phyloP scores from a whole-genome alignment of 2,888 invertebrate genomes.

The Agonum fuliginosum region DNA sequence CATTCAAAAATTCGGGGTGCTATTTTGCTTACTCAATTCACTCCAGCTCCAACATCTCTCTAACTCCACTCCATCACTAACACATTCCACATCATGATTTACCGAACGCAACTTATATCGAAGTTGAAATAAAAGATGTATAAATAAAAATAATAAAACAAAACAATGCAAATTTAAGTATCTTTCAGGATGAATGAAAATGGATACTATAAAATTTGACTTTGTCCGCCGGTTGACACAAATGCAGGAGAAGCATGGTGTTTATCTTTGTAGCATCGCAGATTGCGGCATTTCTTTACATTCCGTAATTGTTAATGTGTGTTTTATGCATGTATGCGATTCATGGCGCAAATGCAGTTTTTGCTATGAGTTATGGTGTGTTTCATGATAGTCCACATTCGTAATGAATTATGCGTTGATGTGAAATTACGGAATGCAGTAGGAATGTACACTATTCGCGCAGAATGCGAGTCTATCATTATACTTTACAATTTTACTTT shows the following conservation, averaged over 20 bases:
- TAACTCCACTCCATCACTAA: too few species aligned
- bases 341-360: slow-evolving; percentile 13
- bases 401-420: slow-evolving; percentile 34
- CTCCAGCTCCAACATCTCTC: too few species aligned
- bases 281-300: slow-evolving; percentile 29
- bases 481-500: slow-evolving; percentile 33
- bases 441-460: slow-evolving; percentile 16
- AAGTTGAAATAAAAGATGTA: too few species aligned
- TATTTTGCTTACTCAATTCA: too few species aligned
- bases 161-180: too few species aligned
- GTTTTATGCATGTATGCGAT: slow-evolving; percentile 28
- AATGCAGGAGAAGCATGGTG: not conserved
- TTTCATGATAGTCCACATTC: slow-evolving; percentile 33
- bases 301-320: slow-evolving; percentile 23
- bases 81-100: too few species aligned
- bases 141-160: too few species aligned
- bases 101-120: too few species aligned
- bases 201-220: too few species aligned
- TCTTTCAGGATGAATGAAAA: too few species aligned
- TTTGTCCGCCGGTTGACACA: too few species aligned
- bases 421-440: slow-evolving; percentile 31
- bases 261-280: slow-evolving; percentile 11
- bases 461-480: slow-evolving; percentile 15
- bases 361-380: slow-evolving; percentile 22
- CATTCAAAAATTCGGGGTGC: too few species aligned